phyloP scores from a whole-genome alignment of 1,140 invertebrate genomes.

The Drosophila hydei region DNA sequence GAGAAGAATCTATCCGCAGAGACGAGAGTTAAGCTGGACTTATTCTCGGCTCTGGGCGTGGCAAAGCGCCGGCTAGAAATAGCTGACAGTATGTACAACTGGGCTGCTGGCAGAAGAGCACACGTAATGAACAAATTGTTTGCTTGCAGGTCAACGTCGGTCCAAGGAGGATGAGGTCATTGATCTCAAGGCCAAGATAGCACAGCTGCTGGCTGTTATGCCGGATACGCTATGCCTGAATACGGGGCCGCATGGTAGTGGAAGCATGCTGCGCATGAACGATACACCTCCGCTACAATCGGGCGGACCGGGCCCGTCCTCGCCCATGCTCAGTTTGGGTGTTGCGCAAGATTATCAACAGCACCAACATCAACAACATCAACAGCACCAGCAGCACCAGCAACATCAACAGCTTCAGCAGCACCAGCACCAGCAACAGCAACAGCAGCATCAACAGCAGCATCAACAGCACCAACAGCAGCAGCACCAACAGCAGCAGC shows the following conservation, averaged over 20 bases:
- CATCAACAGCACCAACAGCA: constrained; percentile 61
- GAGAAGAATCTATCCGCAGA: constrained; percentile 97
- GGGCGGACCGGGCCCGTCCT: constrained; percentile 74
- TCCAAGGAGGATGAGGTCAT: constrained; percentile 95
- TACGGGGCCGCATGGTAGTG: constrained; percentile 70
- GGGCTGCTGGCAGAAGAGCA: background rate
- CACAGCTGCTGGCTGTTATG: constrained; percentile 96
- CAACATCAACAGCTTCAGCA: constrained; percentile 59
- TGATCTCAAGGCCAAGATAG: constrained; percentile 94
- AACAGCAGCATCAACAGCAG: constrained; percentile 47
- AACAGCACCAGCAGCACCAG: constrained; percentile 60
- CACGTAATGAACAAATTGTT: background rate
- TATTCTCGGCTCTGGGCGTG: constrained; percentile 97
- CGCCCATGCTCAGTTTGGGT: constrained; percentile 75
- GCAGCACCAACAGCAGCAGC: constrained; percentile 55
- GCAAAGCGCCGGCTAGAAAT: constrained; percentile 96
- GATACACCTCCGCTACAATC: constrained; percentile 79
- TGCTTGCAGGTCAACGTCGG: constrained; percentile 88
- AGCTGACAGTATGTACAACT: constrained; percentile 90
- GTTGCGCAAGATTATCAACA: constrained; percentile 74
- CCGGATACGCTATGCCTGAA: constrained; percentile 88
- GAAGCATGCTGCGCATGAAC: constrained; percentile 81
- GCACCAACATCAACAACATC: constrained; percentile 68
- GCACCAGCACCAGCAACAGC: constrained; percentile 50
- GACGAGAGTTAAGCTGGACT: constrained; percentile 97